Evolutionary conservation across 2,888 invertebrate species (phyloP).

Genomic region (Lithophane ornitopus): DNA sequence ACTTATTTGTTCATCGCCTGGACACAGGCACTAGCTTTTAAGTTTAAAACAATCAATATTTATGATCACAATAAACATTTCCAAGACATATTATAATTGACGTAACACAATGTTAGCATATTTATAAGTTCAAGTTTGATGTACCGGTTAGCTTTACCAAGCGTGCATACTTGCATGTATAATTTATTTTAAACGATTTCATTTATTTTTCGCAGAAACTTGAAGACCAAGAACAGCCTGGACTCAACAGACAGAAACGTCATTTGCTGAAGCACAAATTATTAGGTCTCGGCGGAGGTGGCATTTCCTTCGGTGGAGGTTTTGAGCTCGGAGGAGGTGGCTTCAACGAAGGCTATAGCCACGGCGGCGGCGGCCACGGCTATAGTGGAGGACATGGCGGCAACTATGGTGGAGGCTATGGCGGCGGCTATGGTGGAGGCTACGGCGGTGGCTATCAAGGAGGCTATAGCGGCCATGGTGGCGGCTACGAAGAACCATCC

Average conservation of each 20-base stretch:
- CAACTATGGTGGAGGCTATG: constrained; percentile 69
- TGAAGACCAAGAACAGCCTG: constrained; percentile 81
- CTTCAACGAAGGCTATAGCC: constrained; percentile 14
- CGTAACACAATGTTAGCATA: constrained; percentile 18
- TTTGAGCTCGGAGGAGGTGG: constrained; percentile 61
- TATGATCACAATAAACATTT: constrained; percentile 24
- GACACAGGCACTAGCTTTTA: constrained; percentile 10
- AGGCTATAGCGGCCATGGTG: constrained; percentile 60
- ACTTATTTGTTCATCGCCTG: not conserved
- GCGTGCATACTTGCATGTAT: not conserved
- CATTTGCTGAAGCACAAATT: constrained; percentile 73
- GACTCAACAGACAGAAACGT: constrained; percentile 80
- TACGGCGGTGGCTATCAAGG: constrained; percentile 63
- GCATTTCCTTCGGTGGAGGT: constrained; percentile 68
- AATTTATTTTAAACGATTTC: not conserved
- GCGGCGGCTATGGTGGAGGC: constrained; percentile 69
- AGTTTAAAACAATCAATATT: constrained; percentile 22
- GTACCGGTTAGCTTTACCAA: constrained; percentile 12
- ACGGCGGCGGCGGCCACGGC: constrained; percentile 68
- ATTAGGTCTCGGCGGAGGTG: constrained; percentile 67
- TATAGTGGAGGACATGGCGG: constrained; percentile 71
- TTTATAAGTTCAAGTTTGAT: constrained; percentile 38
- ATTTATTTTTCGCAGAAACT: constrained; percentile 78
- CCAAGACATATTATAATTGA: constrained; percentile 13
- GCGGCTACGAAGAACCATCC: constrained; percentile 73